Evolutionary conservation across 2,797 vertebrate species (phyloP).

Genomic region (Diceros bicornis): DNA sequence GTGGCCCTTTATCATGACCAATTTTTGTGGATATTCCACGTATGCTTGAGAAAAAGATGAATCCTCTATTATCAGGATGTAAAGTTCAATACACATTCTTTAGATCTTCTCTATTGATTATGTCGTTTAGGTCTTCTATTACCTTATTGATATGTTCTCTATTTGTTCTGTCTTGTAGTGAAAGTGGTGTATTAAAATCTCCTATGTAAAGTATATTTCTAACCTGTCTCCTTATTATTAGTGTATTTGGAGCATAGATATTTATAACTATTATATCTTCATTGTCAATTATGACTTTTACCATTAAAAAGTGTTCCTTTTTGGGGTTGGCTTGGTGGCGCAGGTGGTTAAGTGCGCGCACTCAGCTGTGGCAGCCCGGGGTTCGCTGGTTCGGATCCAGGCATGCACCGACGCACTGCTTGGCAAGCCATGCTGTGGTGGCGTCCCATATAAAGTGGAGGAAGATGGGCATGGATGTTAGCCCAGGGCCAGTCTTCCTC

Average conservation of each 20-base stretch:
- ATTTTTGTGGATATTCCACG: conserved; percentile 15
- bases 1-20: not conserved
- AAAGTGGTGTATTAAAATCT: not conserved
- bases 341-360: too few species aligned
- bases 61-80: not conserved
- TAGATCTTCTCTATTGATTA: not conserved
- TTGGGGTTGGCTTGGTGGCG: too few species aligned
- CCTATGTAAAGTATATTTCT: not conserved
- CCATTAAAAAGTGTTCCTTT: not conserved
- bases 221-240: not conserved
- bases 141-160: not conserved
- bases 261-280: not conserved
- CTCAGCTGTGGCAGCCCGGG: too few species aligned
- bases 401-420: too few species aligned
- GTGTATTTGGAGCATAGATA: not conserved
- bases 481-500: too few species aligned
- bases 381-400: too few species aligned
- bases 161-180: not conserved
- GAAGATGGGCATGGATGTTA: too few species aligned
- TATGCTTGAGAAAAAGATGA: not conserved
- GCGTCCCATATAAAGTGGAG: too few species aligned
- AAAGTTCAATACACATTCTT: not conserved
- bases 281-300: not conserved
- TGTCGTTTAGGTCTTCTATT: not conserved
- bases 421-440: too few species aligned